Conservation (phyloP, 2,888 invertebrate species). For the Tachina fera region DNA sequence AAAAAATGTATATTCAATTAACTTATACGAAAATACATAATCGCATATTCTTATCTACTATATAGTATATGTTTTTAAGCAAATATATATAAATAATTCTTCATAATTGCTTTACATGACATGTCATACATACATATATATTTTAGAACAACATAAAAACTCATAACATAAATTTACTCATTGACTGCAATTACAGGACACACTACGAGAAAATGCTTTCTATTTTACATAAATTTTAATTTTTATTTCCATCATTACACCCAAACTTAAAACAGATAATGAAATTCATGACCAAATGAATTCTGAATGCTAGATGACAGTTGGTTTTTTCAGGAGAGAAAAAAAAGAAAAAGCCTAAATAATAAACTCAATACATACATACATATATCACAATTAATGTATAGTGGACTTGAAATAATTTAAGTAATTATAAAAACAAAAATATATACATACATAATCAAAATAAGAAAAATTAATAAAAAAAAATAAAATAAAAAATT, state of each 20-base stretch:
- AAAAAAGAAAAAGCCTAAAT: slow-evolving; percentile 9
- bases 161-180: slow-evolving; percentile 18
- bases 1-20: slow-evolving; percentile 45
- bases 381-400: slow-evolving; percentile 70
- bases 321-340: slow-evolving; percentile 11
- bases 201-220: background rate
- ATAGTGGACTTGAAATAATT: slow-evolving; percentile 70
- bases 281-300: slow-evolving; percentile 1
- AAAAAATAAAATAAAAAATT: background rate
- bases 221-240: slow-evolving; percentile 20
- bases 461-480: slow-evolving; percentile 51
- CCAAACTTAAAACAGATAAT: background rate
- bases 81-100: slow-evolving; percentile 22
- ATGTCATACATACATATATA: background rate
- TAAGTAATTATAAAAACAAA: slow-evolving; percentile 69
- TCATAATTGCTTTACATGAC: slow-evolving; percentile 4
- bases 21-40: slow-evolving; percentile 22
- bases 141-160: slow-evolving; percentile 9
- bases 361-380: slow-evolving; percentile 46
- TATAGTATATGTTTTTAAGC: slow-evolving; percentile 15
- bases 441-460: slow-evolving; percentile 72
- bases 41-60: slow-evolving; percentile 34
- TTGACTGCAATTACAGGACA: background rate
- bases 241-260: background rate
- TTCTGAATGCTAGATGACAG: slow-evolving; percentile 39